Base-by-base conservation (phyloP, 2,888 invertebrate species). In the Calameuta filiformis region DNA sequence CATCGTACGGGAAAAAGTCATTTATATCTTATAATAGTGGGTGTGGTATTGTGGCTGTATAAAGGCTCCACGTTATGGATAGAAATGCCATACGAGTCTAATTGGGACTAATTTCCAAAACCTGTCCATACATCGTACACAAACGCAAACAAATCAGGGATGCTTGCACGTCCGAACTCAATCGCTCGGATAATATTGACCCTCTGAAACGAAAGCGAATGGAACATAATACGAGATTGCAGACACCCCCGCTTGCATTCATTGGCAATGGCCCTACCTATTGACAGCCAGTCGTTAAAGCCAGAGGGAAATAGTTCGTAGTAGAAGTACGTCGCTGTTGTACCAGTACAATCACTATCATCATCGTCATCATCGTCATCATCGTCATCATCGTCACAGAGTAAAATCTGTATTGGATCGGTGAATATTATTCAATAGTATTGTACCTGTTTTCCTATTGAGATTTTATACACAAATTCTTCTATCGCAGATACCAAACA, bases 61-160 rank as follows among this genome's bases (percentile, higher is more conserved):
- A 56, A 56, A 23, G 56, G 56, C 23, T 56, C 56, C 9, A 23
- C 56, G 56, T 56, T 56, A 56, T 23, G 15, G 71, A 11, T 31
- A 12, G 31, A 71, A 71, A 31, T 35, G n/a, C 74, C 80, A 82
- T 85, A 83, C 83, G 82, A 82, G 69, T 85, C 85, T 89, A 91
- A 91, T 91, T 89, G 90, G 87, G 81, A 87, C 88, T 90, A 91
- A 91, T 91, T 91, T 89, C 76, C 80, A 75, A 85, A 84, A 87
- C 88, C 89, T 88, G 87, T 83, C 83, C 83, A 77, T 71, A 78
- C 77, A 77, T 80, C 75, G 81, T 82, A 84, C 79, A 86, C 87
- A 85, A 86, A 85, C 81, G 89, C 88, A 91, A 91, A 91, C 88
- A 90, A 85, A 90, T 86, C 84, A 76, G 85, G 86, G 85, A 85